phyloP scores from a whole-genome alignment of 2,797 vertebrate species.

The Sebastes glaucus region DNA sequence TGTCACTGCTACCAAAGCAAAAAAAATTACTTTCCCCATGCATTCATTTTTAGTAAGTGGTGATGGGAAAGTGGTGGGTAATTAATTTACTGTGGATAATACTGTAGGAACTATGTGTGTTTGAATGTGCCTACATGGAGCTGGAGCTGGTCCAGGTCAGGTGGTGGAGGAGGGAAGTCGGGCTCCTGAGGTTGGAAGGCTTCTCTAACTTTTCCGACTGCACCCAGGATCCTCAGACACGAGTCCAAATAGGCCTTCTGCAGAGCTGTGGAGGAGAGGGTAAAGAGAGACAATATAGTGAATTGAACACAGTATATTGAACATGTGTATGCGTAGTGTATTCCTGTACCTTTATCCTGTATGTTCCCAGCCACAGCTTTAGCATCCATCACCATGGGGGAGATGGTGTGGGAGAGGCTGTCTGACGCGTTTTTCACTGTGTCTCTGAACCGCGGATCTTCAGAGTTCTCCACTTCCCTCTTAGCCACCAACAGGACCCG shows the following conservation, averaged over 20 bases:
- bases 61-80: background rate
- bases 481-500: slow-evolving; percentile 95
- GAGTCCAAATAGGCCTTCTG: slow-evolving; percentile 98
- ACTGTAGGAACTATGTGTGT: background rate
- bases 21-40: background rate
- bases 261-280: slow-evolving; percentile 79
- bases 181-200: slow-evolving; percentile 96
- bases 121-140: slow-evolving; percentile 86
- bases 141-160: slow-evolving; percentile 94
- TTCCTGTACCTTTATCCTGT: slow-evolving; percentile 90
- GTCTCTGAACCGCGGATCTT: slow-evolving; percentile 96
- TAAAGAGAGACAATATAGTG: background rate
- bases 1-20: background rate
- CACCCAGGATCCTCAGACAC: slow-evolving; percentile 92
- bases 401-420: slow-evolving; percentile 94
- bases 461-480: slow-evolving; percentile 96
- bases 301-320: background rate
- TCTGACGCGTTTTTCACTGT: slow-evolving; percentile 95
- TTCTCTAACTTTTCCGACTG: slow-evolving; percentile 97
- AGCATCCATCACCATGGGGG: slow-evolving; percentile 98
- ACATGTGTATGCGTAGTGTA: background rate
- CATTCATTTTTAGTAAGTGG: too few species aligned
- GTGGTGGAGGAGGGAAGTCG: slow-evolving; percentile 96
- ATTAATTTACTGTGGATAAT: background rate
- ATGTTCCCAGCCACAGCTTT: slow-evolving; percentile 98